A percentile compares a stretch with the other conserved stretches of the same genome.
Conservation (phyloP, 92 coral and sea anemone species). For the Palythoa heliodiscus region DNA sequence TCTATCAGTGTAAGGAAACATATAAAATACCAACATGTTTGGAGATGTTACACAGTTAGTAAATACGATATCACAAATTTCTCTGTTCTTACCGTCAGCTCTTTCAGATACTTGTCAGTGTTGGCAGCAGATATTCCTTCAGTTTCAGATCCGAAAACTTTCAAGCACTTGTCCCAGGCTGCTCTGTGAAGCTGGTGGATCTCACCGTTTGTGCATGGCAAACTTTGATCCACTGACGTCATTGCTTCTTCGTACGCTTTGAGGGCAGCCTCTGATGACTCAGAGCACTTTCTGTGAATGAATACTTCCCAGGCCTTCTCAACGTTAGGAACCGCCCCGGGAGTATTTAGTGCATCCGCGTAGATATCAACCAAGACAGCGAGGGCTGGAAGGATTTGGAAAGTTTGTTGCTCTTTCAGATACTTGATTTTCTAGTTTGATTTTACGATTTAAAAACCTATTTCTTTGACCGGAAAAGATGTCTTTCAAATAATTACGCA, state of each 20-base stretch:
- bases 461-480: no score
- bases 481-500: no score
- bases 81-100: conserved; percentile 45
- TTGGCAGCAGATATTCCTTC: conserved; percentile 53
- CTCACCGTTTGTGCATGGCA: conserved; percentile 60
- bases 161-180: conserved; percentile 48
- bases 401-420: no score
- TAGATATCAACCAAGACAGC: conserved; percentile 67
- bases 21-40: no score
- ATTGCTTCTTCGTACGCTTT: conserved; percentile 43
- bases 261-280: conserved; percentile 17
- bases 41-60: neutral
- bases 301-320: conserved; percentile 70
- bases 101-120: conserved; percentile 50
- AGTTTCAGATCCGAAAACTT: conserved; percentile 50
- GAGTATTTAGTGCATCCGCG: conserved; percentile 72
- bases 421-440: no score
- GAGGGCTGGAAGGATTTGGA: conserved; percentile 22
- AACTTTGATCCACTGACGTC: conserved; percentile 38
- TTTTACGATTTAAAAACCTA: no score
- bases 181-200: conserved; percentile 46
- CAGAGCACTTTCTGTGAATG: no score
- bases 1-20: no score
- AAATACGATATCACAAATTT: neutral
- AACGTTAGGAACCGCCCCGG: conserved; percentile 74